These are phyloP conservation scores for Sceliomorpha sp. DNA, from an alignment of 2,888 invertebrate genomes.

Conservation along the genomic window DNA sequence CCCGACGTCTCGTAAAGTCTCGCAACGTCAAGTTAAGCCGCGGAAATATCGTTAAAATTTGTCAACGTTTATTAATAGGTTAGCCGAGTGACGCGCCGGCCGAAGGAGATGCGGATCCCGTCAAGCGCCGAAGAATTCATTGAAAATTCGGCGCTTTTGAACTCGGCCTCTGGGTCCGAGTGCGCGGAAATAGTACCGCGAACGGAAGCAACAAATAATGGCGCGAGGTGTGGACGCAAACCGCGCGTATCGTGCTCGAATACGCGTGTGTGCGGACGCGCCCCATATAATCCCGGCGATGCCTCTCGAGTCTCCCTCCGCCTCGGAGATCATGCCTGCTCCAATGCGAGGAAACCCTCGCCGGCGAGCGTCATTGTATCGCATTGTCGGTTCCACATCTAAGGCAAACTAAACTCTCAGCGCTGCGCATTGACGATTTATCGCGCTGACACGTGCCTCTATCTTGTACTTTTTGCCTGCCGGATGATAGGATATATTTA, in stretches of 20 bases:
- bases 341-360: conserved; percentile 56
- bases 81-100: conserved; percentile 20
- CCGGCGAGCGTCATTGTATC: conserved; percentile 56
- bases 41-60: conserved; percentile 66
- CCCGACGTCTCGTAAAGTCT: conserved; percentile 17
- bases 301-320: conserved; percentile 72
- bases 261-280: conserved; percentile 69
- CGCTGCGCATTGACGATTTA: conserved; percentile 77
- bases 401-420: conserved; percentile 76
- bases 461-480: conserved; percentile 24
- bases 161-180: conserved; percentile 42
- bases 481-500: conserved; percentile 30
- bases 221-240: conserved; percentile 77
- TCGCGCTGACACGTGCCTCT: conserved; percentile 76
- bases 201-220: conserved; percentile 80
- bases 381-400: conserved; percentile 62
- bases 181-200: conserved; percentile 67
- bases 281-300: conserved; percentile 78
- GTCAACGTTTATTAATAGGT: conserved; percentile 66
- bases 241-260: conserved; percentile 72
- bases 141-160: conserved; percentile 67
- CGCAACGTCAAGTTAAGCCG: conserved; percentile 51
- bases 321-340: conserved; percentile 60
- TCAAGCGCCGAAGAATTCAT: conserved; percentile 54
- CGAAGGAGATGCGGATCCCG: conserved; percentile 43